Conservation (phyloP, 2,113 vertebrate genomes). For the Coryphaenoides rupestris region DNA sequence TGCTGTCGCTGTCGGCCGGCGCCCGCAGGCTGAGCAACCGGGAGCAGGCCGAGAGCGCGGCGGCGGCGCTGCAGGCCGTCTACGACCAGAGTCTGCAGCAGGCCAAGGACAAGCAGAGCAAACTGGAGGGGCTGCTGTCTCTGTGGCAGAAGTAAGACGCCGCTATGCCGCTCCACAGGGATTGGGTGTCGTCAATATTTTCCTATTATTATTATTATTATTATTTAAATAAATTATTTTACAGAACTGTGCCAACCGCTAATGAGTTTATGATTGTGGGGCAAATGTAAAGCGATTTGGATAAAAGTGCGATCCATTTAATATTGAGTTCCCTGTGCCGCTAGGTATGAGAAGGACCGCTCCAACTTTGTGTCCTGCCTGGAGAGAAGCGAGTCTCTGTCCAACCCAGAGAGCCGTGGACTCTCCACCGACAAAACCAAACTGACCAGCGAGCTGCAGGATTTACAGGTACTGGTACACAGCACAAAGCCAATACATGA, state of each 20-base stretch:
- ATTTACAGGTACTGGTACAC: constrained; percentile 80
- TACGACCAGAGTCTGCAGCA: constrained; percentile 64
- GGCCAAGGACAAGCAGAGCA: constrained; percentile 78
- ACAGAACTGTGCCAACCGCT: too few relatives aligned
- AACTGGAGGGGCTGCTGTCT: constrained; percentile 78
- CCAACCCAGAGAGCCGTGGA: constrained; percentile 62
- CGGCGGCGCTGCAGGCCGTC: constrained; percentile 67
- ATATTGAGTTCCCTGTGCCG: constrained; percentile 7
- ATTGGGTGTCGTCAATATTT: too few relatives aligned
- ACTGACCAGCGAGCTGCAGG: constrained; percentile 80
- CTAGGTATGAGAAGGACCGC: constrained; percentile 88
- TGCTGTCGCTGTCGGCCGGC: constrained; percentile 74
- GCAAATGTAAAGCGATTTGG: too few relatives aligned
- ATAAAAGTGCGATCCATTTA: too few relatives aligned
- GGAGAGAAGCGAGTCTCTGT: constrained; percentile 79
- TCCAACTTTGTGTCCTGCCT: constrained; percentile 81
- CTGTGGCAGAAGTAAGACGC: constrained; percentile 86
- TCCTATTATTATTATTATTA: too few relatives aligned
- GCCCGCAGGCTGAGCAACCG: constrained; percentile 73
- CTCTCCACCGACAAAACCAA: constrained; percentile 83
- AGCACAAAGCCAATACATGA: background rate
- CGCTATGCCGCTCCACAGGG: constrained; percentile 54
- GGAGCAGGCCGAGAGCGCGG: constrained; percentile 68
- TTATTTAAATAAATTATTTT: too few relatives aligned
- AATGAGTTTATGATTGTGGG: too few relatives aligned